Evolutionary conservation across 2,113 vertebrate species (phyloP).

Genomic region (Pseudonaja textilis): DNA sequence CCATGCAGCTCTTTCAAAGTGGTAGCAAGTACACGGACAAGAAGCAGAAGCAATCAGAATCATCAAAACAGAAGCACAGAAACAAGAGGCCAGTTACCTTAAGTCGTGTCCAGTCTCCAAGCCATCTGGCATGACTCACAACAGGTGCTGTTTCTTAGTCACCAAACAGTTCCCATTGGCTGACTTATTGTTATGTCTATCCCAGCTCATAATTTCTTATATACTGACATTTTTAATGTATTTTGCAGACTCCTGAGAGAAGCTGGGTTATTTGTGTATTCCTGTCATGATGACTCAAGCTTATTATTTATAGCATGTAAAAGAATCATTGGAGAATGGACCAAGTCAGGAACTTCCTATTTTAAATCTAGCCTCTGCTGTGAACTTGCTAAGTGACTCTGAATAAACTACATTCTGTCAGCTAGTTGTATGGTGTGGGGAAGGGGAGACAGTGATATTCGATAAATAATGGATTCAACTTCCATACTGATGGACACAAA

Average conservation of each 20-base stretch:
- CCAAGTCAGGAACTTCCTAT: not conserved
- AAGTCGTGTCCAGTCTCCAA: no score
- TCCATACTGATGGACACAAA: not conserved
- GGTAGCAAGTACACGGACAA: no score
- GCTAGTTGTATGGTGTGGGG: not conserved
- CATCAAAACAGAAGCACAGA: no score
- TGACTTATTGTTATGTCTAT: no score
- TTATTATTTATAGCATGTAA: conserved; percentile 39
- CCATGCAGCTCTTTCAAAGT: no score
- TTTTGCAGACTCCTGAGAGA: conserved; percentile 22
- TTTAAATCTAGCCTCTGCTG: not conserved
- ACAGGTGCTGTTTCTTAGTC: no score
- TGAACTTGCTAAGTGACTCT: not conserved
- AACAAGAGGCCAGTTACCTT: no score
- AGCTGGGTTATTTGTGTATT: conserved; percentile 46
- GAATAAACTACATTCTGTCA: not conserved
- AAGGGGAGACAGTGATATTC: not conserved
- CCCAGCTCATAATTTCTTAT: no score
- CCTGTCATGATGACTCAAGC: conserved; percentile 23
- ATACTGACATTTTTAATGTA: conserved; percentile 1
- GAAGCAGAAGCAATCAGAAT: no score
- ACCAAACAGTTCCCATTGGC: no score
- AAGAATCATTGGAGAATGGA: conserved; percentile 30
- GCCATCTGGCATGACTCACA: no score
- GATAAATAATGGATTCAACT: not conserved